Percentiles rank a stretch among this genome's conserved stretches.
Conservation (phyloP, 53 echinoderm and acorn worm species). For the Holothuria scabra region DNA sequence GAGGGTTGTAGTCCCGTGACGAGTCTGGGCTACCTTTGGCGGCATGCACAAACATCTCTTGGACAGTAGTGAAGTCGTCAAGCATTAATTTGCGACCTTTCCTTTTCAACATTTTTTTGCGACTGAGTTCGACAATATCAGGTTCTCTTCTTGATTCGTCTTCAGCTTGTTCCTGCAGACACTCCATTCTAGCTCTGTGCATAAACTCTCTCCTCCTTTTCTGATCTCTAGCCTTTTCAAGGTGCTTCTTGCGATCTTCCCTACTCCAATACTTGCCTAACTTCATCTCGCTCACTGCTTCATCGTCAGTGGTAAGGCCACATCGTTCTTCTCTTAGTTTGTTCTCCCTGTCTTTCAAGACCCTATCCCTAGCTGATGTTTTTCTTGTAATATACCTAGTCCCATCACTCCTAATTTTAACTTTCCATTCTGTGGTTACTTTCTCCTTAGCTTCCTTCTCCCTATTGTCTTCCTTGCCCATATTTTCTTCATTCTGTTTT, state of each 20-base stretch:
- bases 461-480: constrained; percentile 59
- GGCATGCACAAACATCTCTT: constrained; percentile 97
- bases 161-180: constrained; percentile 89
- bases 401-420: constrained; percentile 97
- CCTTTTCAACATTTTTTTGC: constrained; percentile 84
- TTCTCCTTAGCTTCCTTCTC: constrained; percentile 67
- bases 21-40: constrained; percentile 92
- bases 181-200: constrained; percentile 92
- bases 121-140: constrained; percentile 94
- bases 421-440: constrained; percentile 88
- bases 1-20: constrained; percentile 91
- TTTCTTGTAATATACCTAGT: constrained; percentile 94
- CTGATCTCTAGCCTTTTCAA: constrained; percentile 90
- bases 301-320: constrained; percentile 95
- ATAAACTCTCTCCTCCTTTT: constrained; percentile 86
- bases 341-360: constrained; percentile 94
- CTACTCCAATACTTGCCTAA: constrained; percentile 96
- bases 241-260: constrained; percentile 92
- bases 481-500: constrained; percentile 92
- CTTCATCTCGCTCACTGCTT: constrained; percentile 98
- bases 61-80: constrained; percentile 95
- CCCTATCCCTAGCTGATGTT: constrained; percentile 75
- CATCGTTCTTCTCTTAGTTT: constrained; percentile 91
- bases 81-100: constrained; percentile 88
- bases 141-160: constrained; percentile 76